Percentiles rank a stretch among this genome's conserved stretches.
Conservation (phyloP, 2,113 vertebrate species). For the Serinus canaria region DNA sequence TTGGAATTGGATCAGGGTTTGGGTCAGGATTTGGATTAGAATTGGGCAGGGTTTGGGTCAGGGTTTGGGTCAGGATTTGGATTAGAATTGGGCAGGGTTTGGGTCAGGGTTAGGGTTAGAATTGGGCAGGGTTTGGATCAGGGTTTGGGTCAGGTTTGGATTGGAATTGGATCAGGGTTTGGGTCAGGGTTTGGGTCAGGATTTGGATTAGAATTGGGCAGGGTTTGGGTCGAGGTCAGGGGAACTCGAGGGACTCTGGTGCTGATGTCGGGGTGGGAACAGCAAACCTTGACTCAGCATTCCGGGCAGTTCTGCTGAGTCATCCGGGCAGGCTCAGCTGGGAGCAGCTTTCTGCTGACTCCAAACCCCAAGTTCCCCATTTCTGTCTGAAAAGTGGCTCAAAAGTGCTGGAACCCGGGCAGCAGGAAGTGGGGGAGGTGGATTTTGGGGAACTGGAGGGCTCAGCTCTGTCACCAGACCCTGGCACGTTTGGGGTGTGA, state of each 20-base stretch:
- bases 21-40: fast-evolving
- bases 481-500: fast-evolving
- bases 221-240: neutral
- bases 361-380: neutral
- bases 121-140: neutral
- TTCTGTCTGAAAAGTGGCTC: neutral
- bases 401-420: fast-evolving
- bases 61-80: too few relatives aligned
- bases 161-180: neutral
- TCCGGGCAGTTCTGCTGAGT: neutral
- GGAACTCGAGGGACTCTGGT: fast-evolving
- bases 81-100: too few relatives aligned
- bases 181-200: neutral
- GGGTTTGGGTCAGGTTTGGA: neutral
- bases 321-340: fast-evolving
- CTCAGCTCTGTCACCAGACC: neutral
- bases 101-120: too few relatives aligned
- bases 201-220: fast-evolving
- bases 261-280: neutral
- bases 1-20: too few relatives aligned
- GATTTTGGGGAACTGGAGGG: neutral
- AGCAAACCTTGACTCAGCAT: neutral
- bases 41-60: fast-evolving
- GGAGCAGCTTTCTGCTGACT: neutral
- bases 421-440: neutral